Base-by-base conservation (phyloP, 2,113 vertebrate genomes). In the Microtus oregoni region DNA sequence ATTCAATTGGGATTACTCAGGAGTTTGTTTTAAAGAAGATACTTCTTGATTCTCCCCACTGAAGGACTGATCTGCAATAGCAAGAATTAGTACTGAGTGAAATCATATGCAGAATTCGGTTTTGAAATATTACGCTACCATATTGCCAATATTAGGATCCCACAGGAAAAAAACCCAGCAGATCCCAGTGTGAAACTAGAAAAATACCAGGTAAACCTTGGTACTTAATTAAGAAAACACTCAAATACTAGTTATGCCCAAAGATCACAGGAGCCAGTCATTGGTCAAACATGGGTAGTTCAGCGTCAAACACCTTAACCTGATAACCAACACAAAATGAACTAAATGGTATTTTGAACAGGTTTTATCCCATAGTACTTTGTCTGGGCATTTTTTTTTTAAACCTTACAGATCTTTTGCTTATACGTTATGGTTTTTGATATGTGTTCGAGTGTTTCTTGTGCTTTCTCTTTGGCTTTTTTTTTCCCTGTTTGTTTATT, bases 191-290 rank as follows among this genome's bases (percentile, higher is more conserved):
- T 94, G 35, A 22, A 86, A 32, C 58, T 94, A 79, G 13, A 90
- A 96, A 79, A 90, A 22, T 72, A 76, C 26, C 67, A 75, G 20
- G 19, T 65, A 93, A 94, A 20, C 2, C 44, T 87, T 63, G 20
- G 8, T 26, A 38, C 28, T 96, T 92, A 94, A 92, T 96, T 92
- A 94, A 92, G 55, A 20, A 95, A 89, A 24, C 81, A 35, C 78
- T 91, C 61, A 91, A 94, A 89, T 24, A 92, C 55, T 73, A 88
- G 14, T 86, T 72, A 89, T 28, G 4, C 55, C 44, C 58, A 24
- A 89, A 87, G 14, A 14, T 81, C 44, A 13, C 3, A 72, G 44
- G 28, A 89, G 30, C 28, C 44, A 77, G 61, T 17, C 79, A 94
- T 4, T 38, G 8, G 52, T 86, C 73, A 91, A 93, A 87, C 50